Evolutionary conservation across 2,113 vertebrate species (phyloP), one percentile per base, ranked within the genome.

Genomic region (Rutilus rutilus): DNA sequence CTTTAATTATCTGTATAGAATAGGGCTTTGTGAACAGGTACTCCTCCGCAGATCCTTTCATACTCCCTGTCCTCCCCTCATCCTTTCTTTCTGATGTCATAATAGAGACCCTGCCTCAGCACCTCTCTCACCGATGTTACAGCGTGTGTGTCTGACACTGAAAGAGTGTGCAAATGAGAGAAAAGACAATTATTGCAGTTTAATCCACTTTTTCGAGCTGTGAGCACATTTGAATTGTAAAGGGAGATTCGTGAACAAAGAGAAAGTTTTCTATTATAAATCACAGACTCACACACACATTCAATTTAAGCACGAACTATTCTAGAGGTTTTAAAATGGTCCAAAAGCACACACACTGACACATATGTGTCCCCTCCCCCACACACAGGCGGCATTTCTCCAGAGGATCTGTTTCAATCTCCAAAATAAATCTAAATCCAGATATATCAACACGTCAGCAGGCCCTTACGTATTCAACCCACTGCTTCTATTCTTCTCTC

Each of bases 1-100:
- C 88, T 89, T 89, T 85, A 89, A 89, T 89, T 85, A 89, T 80
- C 85, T 82, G 59, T 78, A 89, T 78, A 82, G 73, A 82, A 85
- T 47, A 30, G 60, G 82, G 57, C 67, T 76, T 64, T 86, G 59
- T 79, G 25, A 87, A 50, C 85, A 87, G 85, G 78, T 89, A 78
- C 73, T 78, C 74, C 85, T 78, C 79, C 54, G 67, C 83, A 59
- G 74, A 42, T 75, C 57, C 78, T 89, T 87, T 89, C 78, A 85
- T 87, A 47, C 86, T 74, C 82, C 50, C 73, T 82, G 85, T 82
- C 78, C 78, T 82, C 62, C 23, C 7, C 67, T 89, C 78, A 86
- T 85, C 64, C 78, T 62, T 79, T 65, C 80, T 87, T 87, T 85
- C 73, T 75, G 86, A 89, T 89, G 83, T 87, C 78, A 89, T 89